Evolutionary conservation across 2,888 invertebrate species (phyloP).

Genomic region (Aspidiotus rigidus): DNA sequence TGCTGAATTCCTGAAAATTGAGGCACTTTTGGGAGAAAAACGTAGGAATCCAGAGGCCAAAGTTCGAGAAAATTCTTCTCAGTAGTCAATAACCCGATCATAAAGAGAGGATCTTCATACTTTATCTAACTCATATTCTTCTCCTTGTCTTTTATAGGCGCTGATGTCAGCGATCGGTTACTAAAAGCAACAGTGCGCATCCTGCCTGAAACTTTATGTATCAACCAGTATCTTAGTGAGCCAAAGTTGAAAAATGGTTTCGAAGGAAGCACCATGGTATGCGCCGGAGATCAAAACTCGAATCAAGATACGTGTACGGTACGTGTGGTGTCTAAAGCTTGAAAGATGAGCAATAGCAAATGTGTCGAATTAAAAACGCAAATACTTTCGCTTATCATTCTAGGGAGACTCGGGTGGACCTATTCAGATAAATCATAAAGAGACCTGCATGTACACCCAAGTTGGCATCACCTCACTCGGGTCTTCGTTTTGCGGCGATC

Average conservation of each 20-base stretch:
- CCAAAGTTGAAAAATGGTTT: constrained; percentile 8
- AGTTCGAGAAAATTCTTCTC: no score
- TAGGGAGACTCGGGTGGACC: constrained; percentile 48
- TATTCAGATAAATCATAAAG: constrained; percentile 38
- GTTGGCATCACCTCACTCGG: constrained; percentile 51
- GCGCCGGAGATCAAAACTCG: constrained; percentile 44
- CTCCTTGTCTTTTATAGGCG: no score
- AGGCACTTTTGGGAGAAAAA: no score
- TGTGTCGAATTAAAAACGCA: background rate
- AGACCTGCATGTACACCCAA: constrained; percentile 44
- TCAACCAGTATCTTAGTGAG: constrained; percentile 17
- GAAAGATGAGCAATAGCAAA: background rate
- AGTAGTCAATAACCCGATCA: no score
- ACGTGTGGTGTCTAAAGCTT: background rate
- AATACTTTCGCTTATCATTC: background rate
- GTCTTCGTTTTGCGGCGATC: constrained; percentile 43
- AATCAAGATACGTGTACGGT: constrained; percentile 45
- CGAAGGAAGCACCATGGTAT: constrained; percentile 42
- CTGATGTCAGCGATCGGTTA: constrained; percentile 28
- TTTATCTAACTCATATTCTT: no score
- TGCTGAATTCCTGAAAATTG: no score
- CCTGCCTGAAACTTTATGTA: constrained; percentile 31
- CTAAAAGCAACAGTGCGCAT: constrained; percentile 36
- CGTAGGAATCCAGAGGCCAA: no score
- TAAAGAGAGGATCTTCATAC: no score